phyloP scores from a whole-genome alignment of 2,113 vertebrate genomes.

The Muntiacus muntjak region DNA sequence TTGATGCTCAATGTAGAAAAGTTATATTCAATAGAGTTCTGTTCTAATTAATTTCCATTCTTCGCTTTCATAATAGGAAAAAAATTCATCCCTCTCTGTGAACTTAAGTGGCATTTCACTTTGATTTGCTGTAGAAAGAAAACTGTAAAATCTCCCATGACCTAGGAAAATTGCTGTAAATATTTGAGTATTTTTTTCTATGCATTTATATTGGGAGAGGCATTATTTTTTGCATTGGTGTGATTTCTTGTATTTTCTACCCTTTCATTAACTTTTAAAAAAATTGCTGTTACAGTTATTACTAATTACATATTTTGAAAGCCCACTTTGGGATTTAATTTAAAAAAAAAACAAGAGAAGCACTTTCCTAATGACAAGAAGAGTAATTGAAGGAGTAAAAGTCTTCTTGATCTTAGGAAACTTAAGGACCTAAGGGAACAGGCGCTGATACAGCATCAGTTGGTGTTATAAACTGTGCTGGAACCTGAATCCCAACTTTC shows the following conservation, averaged over 20 bases:
- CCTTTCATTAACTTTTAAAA: neutral
- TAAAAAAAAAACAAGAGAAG: neutral
- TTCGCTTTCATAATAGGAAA: neutral
- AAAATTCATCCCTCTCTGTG: neutral
- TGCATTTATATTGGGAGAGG: neutral
- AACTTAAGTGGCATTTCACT: slow-evolving; percentile 21
- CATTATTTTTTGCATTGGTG: neutral
- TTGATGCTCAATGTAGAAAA: neutral
- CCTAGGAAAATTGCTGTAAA: neutral
- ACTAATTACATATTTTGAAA: neutral
- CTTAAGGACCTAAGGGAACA: neutral
- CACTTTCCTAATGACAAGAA: neutral
- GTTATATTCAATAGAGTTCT: neutral
- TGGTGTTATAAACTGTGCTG: neutral
- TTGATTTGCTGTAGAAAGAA: slow-evolving; percentile 19
- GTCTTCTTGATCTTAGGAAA: neutral
- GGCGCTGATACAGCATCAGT: neutral
- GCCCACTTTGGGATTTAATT: neutral
- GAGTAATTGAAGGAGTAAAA: neutral
- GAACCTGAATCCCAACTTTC: neutral
- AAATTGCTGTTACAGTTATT: neutral
- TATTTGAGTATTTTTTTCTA: neutral
- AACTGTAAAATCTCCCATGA: neutral
- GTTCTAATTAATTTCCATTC: slow-evolving; percentile 7
- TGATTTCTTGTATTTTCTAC: neutral